These are phyloP conservation scores for Ailuropoda melanoleuca DNA, from an alignment of 2,113 vertebrate species.

Conservation along the genomic window DNA sequence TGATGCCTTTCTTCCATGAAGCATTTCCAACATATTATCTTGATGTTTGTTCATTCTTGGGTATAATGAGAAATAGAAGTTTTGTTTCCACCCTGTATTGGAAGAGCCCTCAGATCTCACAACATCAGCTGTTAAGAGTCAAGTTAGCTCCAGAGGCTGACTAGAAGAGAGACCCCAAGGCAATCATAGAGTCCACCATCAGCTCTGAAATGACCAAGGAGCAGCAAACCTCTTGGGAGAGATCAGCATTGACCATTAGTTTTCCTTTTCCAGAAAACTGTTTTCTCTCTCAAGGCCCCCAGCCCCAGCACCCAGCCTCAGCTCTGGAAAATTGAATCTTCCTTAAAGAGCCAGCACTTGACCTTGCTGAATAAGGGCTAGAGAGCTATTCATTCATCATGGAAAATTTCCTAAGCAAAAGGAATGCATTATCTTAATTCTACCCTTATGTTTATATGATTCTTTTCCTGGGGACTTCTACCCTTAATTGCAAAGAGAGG, in stretches of 20 bases:
- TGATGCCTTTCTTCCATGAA: background rate
- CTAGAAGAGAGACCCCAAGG: background rate
- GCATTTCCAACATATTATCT: background rate
- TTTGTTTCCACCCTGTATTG: background rate
- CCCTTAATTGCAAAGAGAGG: conserved; percentile 25
- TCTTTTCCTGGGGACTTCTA: conserved; percentile 80
- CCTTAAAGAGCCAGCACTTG: conserved; percentile 60
- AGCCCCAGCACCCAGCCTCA: background rate
- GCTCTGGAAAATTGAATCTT: conserved; percentile 4
- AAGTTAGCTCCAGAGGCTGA: background rate
- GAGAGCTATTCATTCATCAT: conserved; percentile 82
- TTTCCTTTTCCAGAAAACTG: conserved; percentile 6
- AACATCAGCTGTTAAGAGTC: background rate
- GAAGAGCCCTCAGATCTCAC: background rate
- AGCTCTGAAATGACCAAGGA: background rate
- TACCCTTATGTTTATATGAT: conserved; percentile 80
- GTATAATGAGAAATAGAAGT: background rate
- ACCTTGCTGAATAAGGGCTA: conserved; percentile 75
- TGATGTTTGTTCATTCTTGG: background rate
- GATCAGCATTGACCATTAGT: background rate
- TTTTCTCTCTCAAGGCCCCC: background rate
- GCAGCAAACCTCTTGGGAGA: background rate
- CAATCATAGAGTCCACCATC: background rate
- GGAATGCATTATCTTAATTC: conserved; percentile 82
- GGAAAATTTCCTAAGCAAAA: conserved; percentile 84